These are phyloP conservation scores for Setipinna tenuifilis DNA, from an alignment of 2,797 vertebrate genomes.

Conservation along the genomic window DNA sequence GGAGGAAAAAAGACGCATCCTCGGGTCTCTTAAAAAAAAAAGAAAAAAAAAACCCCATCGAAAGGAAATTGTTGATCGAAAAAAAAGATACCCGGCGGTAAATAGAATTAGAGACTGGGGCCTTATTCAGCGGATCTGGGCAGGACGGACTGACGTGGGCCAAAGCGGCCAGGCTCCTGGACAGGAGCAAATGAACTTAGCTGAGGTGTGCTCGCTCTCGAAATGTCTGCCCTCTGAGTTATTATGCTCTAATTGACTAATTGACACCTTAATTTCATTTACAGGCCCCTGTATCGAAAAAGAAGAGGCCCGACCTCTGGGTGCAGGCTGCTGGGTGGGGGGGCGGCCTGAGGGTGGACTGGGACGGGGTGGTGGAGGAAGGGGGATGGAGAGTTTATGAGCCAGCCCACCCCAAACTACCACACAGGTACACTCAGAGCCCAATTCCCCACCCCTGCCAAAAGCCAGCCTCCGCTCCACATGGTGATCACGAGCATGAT, in stretches of 20 bases:
- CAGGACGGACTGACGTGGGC: constrained; percentile 77
- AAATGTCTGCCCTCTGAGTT: constrained; percentile 85
- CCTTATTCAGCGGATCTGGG: constrained; percentile 78
- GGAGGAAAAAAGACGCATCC: constrained; percentile 94
- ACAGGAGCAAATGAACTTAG: constrained; percentile 83
- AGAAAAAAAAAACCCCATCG: constrained; percentile 80
- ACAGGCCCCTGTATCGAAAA: constrained; percentile 82
- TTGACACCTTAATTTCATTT: constrained; percentile 90
- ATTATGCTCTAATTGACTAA: constrained; percentile 85
- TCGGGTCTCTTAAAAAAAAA: constrained; percentile 80
- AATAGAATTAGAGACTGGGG: constrained; percentile 82
- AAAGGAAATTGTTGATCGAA: constrained; percentile 90
- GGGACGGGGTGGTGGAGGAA: constrained; percentile 61
- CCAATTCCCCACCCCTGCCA: constrained; percentile 57
- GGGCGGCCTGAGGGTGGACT: constrained; percentile 52
- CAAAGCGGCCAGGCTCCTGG: constrained; percentile 75
- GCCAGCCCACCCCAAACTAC: constrained; percentile 61
- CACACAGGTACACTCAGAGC: constrained; percentile 73
- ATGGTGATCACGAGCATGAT: constrained; percentile 74
- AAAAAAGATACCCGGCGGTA: constrained; percentile 83
- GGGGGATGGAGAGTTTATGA: constrained; percentile 29
- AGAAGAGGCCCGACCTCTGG: constrained; percentile 74
- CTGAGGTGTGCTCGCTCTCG: constrained; percentile 81
- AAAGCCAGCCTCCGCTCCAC: constrained; percentile 46
- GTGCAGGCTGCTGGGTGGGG: constrained; percentile 64